phyloP scores from a whole-genome alignment of 1,140 invertebrate genomes.

The Drosophila subobscura region DNA sequence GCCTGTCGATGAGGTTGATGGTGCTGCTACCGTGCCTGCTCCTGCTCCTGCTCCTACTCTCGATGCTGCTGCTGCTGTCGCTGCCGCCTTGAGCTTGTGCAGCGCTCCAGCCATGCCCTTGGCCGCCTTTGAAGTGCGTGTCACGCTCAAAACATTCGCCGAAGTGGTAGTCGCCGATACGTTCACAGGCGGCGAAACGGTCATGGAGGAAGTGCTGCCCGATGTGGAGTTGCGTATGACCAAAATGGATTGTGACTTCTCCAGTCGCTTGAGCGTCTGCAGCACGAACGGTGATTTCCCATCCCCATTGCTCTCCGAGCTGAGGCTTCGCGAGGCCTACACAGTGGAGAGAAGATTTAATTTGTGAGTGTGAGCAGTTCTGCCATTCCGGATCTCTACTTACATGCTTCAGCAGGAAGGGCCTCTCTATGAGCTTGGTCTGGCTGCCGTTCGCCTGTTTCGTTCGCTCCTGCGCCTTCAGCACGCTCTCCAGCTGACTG shows the following conservation, averaged over 20 bases:
- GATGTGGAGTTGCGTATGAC: conserved; percentile 77
- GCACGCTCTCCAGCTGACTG: conserved; percentile 78
- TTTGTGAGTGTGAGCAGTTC: too few species aligned
- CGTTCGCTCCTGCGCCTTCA: conserved; percentile 62
- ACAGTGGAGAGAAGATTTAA: conserved; percentile 1
- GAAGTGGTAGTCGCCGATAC: conserved; percentile 25
- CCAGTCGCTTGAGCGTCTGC: conserved; percentile 80
- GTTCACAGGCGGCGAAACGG: conserved; percentile 25
- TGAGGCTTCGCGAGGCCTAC: conserved; percentile 73
- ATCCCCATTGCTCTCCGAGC: conserved; percentile 65
- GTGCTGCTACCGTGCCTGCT: conserved; percentile 11
- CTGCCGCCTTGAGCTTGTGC: conserved; percentile 63
- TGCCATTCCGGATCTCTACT: conserved; percentile 10
- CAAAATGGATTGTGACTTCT: conserved; percentile 82
- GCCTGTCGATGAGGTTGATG: conserved; percentile 39
- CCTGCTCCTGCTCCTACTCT: conserved; percentile 23
- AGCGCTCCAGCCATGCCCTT: conserved; percentile 60
- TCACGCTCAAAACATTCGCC: conserved; percentile 60
- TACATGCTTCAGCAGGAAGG: conserved; percentile 80
- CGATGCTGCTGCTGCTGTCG: conserved; percentile 8
- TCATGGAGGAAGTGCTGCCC: conserved; percentile 28
- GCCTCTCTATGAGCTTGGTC: conserved; percentile 64
- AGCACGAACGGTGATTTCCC: conserved; percentile 80
- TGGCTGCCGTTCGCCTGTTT: conserved; percentile 34
- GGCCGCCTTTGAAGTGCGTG: conserved; percentile 59